phyloP scores from a whole-genome alignment of 2,888 invertebrate species.

The Sesamia inferens region DNA sequence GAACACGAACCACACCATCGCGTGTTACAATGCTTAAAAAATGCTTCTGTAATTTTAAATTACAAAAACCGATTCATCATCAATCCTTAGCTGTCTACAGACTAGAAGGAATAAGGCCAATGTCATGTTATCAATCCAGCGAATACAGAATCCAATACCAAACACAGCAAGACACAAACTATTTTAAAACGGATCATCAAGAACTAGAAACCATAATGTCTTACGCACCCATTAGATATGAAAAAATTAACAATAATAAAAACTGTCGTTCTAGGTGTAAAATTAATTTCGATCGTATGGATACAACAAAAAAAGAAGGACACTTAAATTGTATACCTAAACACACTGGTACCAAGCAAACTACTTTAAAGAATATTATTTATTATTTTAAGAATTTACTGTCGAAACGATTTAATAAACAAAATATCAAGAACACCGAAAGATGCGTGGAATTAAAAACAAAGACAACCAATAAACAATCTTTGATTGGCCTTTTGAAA shows the following conservation, averaged over 20 bases:
- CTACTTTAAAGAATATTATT: constrained; percentile 20
- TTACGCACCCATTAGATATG: constrained; percentile 62
- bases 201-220: constrained; percentile 26
- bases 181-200: constrained; percentile 1
- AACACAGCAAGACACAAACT: constrained; percentile 43
- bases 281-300: not conserved
- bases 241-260: constrained; percentile 61
- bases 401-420: constrained; percentile 15
- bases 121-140: constrained; percentile 49
- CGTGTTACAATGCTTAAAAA: constrained; percentile 65
- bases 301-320: not conserved
- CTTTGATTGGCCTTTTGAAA: constrained; percentile 46
- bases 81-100: constrained; percentile 37
- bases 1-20: constrained; percentile 58
- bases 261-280: constrained; percentile 3
- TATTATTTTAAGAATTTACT: constrained; percentile 36
- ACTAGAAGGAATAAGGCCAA: constrained; percentile 49
- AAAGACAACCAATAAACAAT: not conserved
- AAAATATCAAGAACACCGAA: not conserved
- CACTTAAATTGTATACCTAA: constrained; percentile 4
- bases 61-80: constrained; percentile 51
- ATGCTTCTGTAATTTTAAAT: constrained; percentile 72
- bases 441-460: not conserved
- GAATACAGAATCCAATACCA: constrained; percentile 59
- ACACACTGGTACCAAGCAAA: not conserved